Evolutionary conservation across 2,797 vertebrate species (phyloP), one percentile per base, ranked within the genome.

Genomic region (Neoniphon sammara): DNA sequence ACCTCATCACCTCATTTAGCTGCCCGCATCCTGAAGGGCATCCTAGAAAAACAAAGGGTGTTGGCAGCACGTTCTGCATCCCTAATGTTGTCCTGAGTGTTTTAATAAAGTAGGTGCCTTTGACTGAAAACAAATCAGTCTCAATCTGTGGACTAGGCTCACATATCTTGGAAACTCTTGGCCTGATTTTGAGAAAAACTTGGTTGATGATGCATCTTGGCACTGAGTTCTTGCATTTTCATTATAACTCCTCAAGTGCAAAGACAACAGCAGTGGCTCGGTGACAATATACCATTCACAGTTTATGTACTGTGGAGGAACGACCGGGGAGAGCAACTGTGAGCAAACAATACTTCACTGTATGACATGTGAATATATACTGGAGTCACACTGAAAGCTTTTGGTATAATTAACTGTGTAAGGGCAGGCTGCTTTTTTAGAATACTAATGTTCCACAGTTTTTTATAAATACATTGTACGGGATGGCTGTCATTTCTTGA

Each of bases 1-100:
- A 73, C 76, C 69, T 77, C 42, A 53, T 78, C 78, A 50, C 21
- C 39, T 79, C 58, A 75, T 78, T 84, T 71, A 71, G 62, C 67
- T 14, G 31, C 60, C 12, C 42, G 25, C 53, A 31, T 67, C 64
- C 34, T 50, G 0, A 42, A 66, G 59, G 31, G 42, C 23, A 44
- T 7, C 62, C 9, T 20, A n/a, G 55, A 58, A 18, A 76, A 54
- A 27, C 54, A 63, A 17, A 68, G 57, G 71, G 70, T 64, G 61
- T 80, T 73, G 52, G 71, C 57, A 34, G 25, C 2, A 65, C 46
- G 64, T 81, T 50, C 20, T 62, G 59, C 78, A 85, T 68, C 63
- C 63, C 25, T 27, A 21, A 54, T 46, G 17, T 72, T 34, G 15
- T 65, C 25, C 27, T 55, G 15, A 73, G 53, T 70, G 70, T 58